These are phyloP conservation scores for Cyaniris semiargus DNA, from an alignment of 2,888 invertebrate genomes.

Conservation along the genomic window DNA sequence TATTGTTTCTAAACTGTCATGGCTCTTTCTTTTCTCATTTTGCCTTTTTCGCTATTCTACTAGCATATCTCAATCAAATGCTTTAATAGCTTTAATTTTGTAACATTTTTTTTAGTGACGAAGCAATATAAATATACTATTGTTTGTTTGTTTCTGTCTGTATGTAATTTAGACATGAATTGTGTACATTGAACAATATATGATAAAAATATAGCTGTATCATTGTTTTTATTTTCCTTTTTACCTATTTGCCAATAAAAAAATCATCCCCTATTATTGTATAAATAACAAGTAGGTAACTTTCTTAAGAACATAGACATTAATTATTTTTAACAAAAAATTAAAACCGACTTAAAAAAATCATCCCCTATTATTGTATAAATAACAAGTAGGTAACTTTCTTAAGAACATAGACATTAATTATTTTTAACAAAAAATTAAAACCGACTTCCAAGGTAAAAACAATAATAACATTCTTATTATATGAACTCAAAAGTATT, in stretches of 20 bases:
- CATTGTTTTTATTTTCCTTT: not conserved
- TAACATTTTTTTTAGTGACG: not conserved
- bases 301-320: no score
- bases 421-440: no score
- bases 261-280: not conserved
- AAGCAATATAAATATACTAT: not conserved
- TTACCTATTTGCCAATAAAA: not conserved
- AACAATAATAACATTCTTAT: no score
- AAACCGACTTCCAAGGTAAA: no score
- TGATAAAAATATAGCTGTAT: conserved; percentile 5
- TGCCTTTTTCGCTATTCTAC: not conserved
- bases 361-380: not conserved
- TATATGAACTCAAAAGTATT: no score
- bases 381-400: no score
- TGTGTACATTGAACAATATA: conserved; percentile 6
- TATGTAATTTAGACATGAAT: conserved; percentile 2
- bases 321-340: no score
- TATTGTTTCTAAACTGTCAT: not conserved
- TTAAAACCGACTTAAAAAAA: no score
- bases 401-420: no score
- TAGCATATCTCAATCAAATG: not conserved
- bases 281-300: no score
- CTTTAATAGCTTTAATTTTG: conserved; percentile 4
- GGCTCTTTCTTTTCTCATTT: not conserved
- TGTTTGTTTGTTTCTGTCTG: not conserved